Conservation (phyloP, 2,888 invertebrate species). For the Ichneumoninae sp. region DNA sequence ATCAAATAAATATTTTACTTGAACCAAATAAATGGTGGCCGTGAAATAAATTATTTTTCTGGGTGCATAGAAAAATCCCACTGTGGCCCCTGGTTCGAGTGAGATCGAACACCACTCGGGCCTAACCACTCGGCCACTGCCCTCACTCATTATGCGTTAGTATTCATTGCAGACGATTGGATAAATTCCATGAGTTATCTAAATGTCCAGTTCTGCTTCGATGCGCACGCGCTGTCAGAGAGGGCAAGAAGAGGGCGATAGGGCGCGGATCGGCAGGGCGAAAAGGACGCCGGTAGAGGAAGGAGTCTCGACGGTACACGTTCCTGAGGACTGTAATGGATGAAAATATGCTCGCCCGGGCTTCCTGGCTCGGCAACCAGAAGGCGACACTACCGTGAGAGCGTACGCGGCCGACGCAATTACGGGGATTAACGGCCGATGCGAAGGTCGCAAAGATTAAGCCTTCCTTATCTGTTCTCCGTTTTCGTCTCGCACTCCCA, state of each 20-base stretch:
- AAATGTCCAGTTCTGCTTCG: neutral
- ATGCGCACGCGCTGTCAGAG: neutral
- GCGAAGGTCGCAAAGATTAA: constrained; percentile 55
- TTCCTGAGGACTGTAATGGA: neutral
- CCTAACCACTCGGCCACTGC: no score
- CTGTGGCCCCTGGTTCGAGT: no score
- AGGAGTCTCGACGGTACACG: constrained; percentile 8
- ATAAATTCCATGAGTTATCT: neutral
- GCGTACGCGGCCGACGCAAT: constrained; percentile 73
- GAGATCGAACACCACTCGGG: no score
- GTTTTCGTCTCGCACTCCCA: constrained; percentile 9
- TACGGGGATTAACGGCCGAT: constrained; percentile 65
- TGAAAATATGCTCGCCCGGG: constrained; percentile 27
- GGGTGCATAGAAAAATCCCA: no score
- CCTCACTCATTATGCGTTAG: no score
- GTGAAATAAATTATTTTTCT: no score
- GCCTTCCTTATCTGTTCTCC: constrained; percentile 39
- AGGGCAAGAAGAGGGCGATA: constrained; percentile 24
- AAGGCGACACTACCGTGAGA: constrained; percentile 67
- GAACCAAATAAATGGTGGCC: no score
- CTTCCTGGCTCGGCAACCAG: constrained; percentile 20
- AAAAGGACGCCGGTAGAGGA: constrained; percentile 30
- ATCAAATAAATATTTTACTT: no score
- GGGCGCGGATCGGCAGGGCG: constrained; percentile 33
- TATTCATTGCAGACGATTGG: no score